Base-by-base conservation (phyloP, 2,888 invertebrate genomes). In the Schizotus pectinicornis region DNA sequence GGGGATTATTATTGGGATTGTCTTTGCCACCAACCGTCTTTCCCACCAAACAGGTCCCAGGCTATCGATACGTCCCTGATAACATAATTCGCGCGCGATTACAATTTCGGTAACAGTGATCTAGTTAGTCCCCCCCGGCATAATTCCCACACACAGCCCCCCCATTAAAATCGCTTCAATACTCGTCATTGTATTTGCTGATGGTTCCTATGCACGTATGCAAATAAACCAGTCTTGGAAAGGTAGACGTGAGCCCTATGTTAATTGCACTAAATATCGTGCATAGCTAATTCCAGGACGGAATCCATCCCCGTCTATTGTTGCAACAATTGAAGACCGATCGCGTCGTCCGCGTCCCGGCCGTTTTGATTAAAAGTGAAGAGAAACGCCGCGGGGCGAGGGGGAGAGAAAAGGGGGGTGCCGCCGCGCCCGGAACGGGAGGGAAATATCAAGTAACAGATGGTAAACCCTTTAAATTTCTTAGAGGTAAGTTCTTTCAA, bases 131-230 rank as follows among this genome's bases (percentile, higher is more conserved):
- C 47, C 46, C 35, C 56, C 39, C 35, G 55, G 50, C 55, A 41
- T 22, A 3, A 54, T 54, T 54, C 55, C 33, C 55, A 48, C 47
- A 39, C 37, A 22, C 11, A 11, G 32, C 56, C 8, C 32, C 42
- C 38, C 3, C 2, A 22, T 22, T 22, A 22, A 22, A 22, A 22
- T 22, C 5, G 3, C 22, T 22, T 22, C 22, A 22, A 22, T 22
- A 22, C 22, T 22, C 22, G 22, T 38, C 36, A 56, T 65, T 65
- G 60, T 62, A 63, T 63, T 58, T 61, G 57, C 49, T 57, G 61
- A 64, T 64, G 63, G 64, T 67, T 50, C 43, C n/a, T n/a, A 66
- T 67, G 67, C 67, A 56, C 62, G 52, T 66, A 68, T 68, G 67
- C 64, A 66, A 68, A 68, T 68, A 66, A 66, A 59, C 63, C 66